These are phyloP conservation scores for Aethina tumida DNA, from an alignment of 1,140 invertebrate genomes.

Conservation along the genomic window DNA sequence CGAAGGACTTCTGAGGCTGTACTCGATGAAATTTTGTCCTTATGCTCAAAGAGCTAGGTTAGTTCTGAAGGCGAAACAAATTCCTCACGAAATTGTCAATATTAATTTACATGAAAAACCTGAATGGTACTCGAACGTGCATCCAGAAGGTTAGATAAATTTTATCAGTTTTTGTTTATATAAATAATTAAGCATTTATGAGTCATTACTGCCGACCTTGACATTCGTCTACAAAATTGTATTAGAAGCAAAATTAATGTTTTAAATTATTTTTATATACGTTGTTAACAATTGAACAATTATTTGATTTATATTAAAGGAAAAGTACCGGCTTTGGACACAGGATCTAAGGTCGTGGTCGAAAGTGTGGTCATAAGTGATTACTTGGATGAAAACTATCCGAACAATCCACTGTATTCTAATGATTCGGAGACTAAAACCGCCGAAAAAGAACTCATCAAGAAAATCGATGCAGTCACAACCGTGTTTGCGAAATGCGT, in stretches of 20 bases:
- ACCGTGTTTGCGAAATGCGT: slow-evolving; percentile 21
- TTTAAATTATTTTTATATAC: no score
- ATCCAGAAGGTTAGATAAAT: slow-evolving; percentile 40
- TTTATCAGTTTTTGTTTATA: no score
- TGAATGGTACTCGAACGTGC: slow-evolving; percentile 64
- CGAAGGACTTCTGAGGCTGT: slow-evolving; percentile 62
- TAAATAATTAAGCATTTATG: no score
- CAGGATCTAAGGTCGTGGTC: slow-evolving; percentile 54
- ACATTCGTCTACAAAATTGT: no score
- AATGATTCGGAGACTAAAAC: slow-evolving; percentile 63
- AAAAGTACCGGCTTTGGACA: slow-evolving; percentile 71
- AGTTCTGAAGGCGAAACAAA: slow-evolving; percentile 70
- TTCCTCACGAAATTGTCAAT: slow-evolving; percentile 77
- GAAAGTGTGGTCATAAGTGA: slow-evolving; percentile 77
- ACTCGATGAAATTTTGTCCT: slow-evolving; percentile 86
- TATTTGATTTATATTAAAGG: no score
- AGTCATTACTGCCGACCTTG: no score
- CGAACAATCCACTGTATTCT: slow-evolving; percentile 56
- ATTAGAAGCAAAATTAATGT: no score
- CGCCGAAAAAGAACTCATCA: slow-evolving; percentile 65
- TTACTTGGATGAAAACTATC: slow-evolving; percentile 75
- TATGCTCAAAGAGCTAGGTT: slow-evolving; percentile 76
- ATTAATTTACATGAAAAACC: slow-evolving; percentile 73
- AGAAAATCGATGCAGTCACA: slow-evolving; percentile 45
- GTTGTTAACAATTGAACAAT: no score